Conservation (phyloP, 2,113 vertebrate species). For the Campylomormyrus tamandua region DNA sequence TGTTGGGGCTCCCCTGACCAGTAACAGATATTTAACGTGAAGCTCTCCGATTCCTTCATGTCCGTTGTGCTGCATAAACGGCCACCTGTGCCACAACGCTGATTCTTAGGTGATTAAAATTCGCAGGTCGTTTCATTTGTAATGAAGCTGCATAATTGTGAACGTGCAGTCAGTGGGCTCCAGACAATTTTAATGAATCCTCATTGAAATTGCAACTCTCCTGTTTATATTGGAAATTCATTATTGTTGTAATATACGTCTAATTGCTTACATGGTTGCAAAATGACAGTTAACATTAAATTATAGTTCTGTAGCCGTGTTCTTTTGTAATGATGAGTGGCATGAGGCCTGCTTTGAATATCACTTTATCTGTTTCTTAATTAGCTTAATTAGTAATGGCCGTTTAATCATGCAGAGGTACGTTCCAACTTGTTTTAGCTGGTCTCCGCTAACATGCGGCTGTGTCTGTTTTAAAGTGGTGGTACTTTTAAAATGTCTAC, state of each 20-base stretch:
- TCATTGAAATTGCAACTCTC: conserved; percentile 8
- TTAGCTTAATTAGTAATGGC: conserved; percentile 20
- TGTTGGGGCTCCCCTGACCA: not conserved
- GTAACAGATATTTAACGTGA: not conserved
- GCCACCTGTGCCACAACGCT: not conserved
- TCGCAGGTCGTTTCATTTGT: not conserved
- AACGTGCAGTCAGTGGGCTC: not conserved
- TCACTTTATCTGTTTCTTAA: conserved; percentile 18
- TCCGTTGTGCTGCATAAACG: not conserved
- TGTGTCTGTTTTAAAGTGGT: not conserved
- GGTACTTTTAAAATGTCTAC: not conserved
- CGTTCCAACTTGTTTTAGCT: not conserved
- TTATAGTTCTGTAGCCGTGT: conserved; percentile 20
- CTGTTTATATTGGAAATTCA: not conserved
- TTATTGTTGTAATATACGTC: conserved; percentile 9
- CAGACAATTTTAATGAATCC: conserved; percentile 10
- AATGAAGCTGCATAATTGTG: not conserved
- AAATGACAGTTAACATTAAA: conserved; percentile 23
- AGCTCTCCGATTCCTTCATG: not conserved
- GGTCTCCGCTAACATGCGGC: not conserved
- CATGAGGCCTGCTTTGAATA: conserved; percentile 22
- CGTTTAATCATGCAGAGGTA: not conserved
- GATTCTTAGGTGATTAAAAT: not conserved
- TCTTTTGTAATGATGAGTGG: conserved; percentile 31
- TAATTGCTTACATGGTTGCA: conserved; percentile 26